Evolutionary conservation across 2,888 invertebrate species (phyloP).

Genomic region (Bimastos eiseni): DNA sequence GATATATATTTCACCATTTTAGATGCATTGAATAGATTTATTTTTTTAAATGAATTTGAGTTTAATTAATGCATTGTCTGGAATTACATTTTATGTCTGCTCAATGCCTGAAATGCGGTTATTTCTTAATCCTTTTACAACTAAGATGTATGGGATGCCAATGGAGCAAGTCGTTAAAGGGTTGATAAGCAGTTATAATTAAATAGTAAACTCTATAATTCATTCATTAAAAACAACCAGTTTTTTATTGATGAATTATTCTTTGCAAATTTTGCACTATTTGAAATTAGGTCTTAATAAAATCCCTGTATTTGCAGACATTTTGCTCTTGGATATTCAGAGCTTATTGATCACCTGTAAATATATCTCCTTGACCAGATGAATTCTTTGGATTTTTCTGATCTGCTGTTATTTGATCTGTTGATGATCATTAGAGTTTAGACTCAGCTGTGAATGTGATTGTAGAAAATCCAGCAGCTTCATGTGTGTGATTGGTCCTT

Average conservation of each 20-base stretch:
- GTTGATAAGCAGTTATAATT: background rate
- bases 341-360: background rate
- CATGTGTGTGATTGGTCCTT: too few relatives aligned
- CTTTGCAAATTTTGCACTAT: background rate
- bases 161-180: background rate
- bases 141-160: too few relatives aligned
- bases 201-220: background rate
- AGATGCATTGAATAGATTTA: too few relatives aligned
- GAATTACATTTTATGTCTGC: background rate
- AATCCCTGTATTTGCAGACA: background rate
- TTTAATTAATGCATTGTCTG: background rate
- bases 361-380: background rate
- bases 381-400: background rate
- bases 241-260: background rate
- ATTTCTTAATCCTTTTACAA: too few relatives aligned
- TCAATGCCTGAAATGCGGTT: too few relatives aligned
- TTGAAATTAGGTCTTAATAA: background rate
- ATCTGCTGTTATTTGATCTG: background rate
- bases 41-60: background rate
- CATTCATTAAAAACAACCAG: background rate
- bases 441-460: background rate
- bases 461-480: too few relatives aligned
- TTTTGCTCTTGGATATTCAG: background rate
- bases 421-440: background rate
- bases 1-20: background rate